A percentile compares a stretch with the other conserved stretches of the same genome.
These are phyloP conservation scores for Margarornis squamiger DNA, from an alignment of 2,797 vertebrate species.

Conservation along the genomic window DNA sequence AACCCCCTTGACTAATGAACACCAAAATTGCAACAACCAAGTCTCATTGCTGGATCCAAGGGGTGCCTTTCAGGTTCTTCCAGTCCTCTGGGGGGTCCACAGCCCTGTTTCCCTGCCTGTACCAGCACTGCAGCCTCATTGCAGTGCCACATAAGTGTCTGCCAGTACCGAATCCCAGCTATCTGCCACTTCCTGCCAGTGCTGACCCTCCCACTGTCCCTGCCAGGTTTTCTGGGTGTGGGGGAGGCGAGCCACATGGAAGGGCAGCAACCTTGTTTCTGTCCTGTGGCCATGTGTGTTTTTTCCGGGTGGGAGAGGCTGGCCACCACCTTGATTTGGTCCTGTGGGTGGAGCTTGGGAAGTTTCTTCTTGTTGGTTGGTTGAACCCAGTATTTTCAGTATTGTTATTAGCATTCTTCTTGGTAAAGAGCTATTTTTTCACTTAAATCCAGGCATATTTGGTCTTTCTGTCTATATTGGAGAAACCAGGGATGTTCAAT, in stretches of 20 bases:
- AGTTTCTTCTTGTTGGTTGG: background rate
- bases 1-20: background rate
- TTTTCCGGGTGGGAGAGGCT: background rate
- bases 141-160: background rate
- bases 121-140: background rate
- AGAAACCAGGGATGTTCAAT: background rate
- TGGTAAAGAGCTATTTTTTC: background rate
- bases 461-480: background rate
- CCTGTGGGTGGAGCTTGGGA: background rate
- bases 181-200: background rate
- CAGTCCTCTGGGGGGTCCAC: no score
- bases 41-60: background rate
- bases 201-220: background rate
- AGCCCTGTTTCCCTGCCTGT: background rate
- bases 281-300: background rate
- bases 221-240: background rate
- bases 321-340: background rate
- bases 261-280: background rate
- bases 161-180: background rate
- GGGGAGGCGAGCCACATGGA: fast-evolving
- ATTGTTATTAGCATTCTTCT: background rate
- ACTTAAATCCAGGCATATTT: background rate
- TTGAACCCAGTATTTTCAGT: background rate
- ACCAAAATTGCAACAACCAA: background rate
- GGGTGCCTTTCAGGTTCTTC: background rate